Base-by-base conservation (phyloP, 2,797 vertebrate species). In the Pangasius djambal region DNA sequence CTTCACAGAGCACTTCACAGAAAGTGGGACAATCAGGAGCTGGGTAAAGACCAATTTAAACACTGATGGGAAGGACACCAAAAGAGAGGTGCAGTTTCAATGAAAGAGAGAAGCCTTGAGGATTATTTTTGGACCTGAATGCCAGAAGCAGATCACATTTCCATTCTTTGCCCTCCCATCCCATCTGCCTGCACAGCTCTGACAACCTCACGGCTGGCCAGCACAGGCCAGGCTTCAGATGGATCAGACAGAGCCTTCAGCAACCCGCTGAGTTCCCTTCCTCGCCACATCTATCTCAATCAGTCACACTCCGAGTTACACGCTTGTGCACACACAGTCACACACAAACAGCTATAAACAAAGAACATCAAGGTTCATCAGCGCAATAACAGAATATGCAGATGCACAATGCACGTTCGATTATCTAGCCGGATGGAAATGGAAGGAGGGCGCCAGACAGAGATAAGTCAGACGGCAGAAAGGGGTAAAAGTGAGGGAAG, bases 11-110 rank as follows among this genome's bases (percentile, higher is more conserved):
- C 79, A 65, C 77, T 88, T 86, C 72, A 89, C 74, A 65, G 18
- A 40, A 91, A 89, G 84, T 88, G 86, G 89, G 72, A 87, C 86
- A 89, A 87, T 89, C 85, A 78, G 59, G 52, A 87, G 67, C 48
- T 52, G 77, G 57, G 57, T 74, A 52, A 84, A 55, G 86, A 74
- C 87, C 57, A 86, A 90, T 90, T 89, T 88, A 79, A 69, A 88
- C 70, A 63, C 77, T 31, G 79, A 55, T 81, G 87, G 31, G 65
- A 86, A 67, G 59, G 15, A 55, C 31, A 85, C 10, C 48, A 77
- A 88, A 72, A 83, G 63, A 85, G 34, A 55, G 28, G 48, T 16
- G 16, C 22, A 37, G 83, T 55, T 20, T 70, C 20, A 3, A 55
- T 78, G 69, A 86, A 86, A 81, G n/a, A 55, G 44, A 69, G 50